Percentiles rank a stretch among this genome's conserved stretches.
phyloP scores from a whole-genome alignment of 2,797 vertebrate genomes.

The Botia kubotai region DNA sequence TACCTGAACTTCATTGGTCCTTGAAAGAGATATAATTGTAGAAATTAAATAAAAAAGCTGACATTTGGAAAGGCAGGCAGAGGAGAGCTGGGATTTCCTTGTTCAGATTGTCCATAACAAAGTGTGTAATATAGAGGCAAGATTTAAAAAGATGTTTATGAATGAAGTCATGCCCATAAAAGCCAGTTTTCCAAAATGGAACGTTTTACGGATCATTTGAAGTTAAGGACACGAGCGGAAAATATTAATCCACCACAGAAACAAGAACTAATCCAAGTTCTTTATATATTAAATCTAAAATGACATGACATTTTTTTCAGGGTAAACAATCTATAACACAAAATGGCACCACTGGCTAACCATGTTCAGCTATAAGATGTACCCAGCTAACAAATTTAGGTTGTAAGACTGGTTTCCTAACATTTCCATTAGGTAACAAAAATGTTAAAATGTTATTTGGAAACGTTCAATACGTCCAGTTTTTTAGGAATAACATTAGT shows the following conservation, averaged over 20 bases:
- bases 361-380: not conserved
- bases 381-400: no score
- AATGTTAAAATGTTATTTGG: no score
- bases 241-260: constrained; percentile 21
- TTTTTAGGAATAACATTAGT: no score
- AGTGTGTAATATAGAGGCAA: constrained; percentile 15
- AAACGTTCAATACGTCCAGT: not conserved
- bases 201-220: constrained; percentile 2
- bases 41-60: not conserved
- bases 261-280: constrained; percentile 1
- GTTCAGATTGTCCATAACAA: constrained; percentile 12
- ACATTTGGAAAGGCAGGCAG: not conserved
- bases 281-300: constrained; percentile 2
- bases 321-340: not conserved
- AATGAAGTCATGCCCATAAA: not conserved
- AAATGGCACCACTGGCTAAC: not conserved
- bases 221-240: constrained; percentile 12
- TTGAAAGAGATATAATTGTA: constrained; percentile 8
- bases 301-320: constrained; percentile 9
- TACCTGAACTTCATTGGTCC: not conserved
- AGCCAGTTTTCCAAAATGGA: constrained; percentile 4
- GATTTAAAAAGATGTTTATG: constrained; percentile 15
- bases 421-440: no score
- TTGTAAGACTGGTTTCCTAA: not conserved
- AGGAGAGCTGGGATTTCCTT: not conserved